Percentiles rank a stretch among this genome's conserved stretches.
Evolutionary conservation across 2,888 invertebrate genomes (phyloP).

Genomic region (Dynastes hyllus): DNA sequence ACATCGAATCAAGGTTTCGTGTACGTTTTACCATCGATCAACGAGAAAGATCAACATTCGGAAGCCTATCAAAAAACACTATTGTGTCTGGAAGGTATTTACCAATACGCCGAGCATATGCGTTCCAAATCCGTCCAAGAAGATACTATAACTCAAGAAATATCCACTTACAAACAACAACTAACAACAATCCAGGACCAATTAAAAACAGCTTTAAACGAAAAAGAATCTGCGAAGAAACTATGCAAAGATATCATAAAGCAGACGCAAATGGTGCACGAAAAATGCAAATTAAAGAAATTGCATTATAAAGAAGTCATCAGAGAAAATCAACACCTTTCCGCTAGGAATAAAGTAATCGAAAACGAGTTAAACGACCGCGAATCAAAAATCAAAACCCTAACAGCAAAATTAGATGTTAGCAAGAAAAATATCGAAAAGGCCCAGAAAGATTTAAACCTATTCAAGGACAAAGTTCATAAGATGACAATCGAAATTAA

Average conservation of each 20-base stretch:
- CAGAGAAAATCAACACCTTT: constrained; percentile 31
- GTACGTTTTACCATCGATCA: constrained; percentile 13
- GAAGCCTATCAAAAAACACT: constrained; percentile 42
- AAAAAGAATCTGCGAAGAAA: constrained; percentile 13
- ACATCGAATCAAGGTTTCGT: constrained; percentile 10
- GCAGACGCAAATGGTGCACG: constrained; percentile 35
- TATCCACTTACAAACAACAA: constrained; percentile 6
- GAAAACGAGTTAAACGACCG: constrained; percentile 20
- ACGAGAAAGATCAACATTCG: constrained; percentile 30
- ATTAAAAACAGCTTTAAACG: constrained; percentile 7
- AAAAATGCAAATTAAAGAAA: constrained; percentile 36
- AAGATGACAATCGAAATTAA: constrained; percentile 43
- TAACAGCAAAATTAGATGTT: constrained; percentile 20
- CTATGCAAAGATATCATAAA: constrained; percentile 35
- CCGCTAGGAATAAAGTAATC: constrained; percentile 8
- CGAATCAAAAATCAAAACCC: background rate
- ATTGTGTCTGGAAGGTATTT: constrained; percentile 38
- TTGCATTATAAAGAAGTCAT: constrained; percentile 35
- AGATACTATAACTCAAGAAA: constrained; percentile 5
- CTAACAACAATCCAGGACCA: background rate
- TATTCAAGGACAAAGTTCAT: constrained; percentile 13
- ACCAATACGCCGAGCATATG: constrained; percentile 27
- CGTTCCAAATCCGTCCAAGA: background rate
- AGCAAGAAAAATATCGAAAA: constrained; percentile 29
- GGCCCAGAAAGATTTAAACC: constrained; percentile 17